These are phyloP conservation scores for Seira sanloemensis DNA, from an alignment of 2,888 invertebrate species.

Conservation along the genomic window DNA sequence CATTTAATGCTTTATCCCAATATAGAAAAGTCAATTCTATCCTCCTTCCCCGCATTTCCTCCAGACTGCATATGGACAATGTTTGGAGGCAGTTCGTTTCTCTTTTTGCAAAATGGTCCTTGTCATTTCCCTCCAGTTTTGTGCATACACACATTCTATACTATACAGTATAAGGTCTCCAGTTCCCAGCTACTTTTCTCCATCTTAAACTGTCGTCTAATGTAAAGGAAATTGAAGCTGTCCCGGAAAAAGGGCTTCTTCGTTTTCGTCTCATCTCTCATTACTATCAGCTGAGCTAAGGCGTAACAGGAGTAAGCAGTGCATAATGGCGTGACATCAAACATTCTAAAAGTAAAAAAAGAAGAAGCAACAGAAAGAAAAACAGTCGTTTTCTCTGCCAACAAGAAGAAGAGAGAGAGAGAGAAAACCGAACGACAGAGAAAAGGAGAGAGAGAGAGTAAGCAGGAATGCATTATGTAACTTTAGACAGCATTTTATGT, in stretches of 20 bases:
- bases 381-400: not conserved
- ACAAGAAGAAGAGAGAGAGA: conserved; percentile 9
- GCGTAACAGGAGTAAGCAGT: conserved; percentile 58
- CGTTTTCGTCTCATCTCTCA: conserved; percentile 60
- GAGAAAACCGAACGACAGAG: conserved; percentile 23
- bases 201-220: conserved; percentile 41
- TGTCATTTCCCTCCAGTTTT: conserved; percentile 37
- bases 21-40: not conserved
- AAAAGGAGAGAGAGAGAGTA: not conserved
- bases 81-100: conserved; percentile 12
- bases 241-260: conserved; percentile 66
- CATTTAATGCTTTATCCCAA: not conserved
- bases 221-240: conserved; percentile 64
- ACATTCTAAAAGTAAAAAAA: conserved; percentile 22
- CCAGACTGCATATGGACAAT: not conserved
- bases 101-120: conserved; percentile 40
- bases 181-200: not conserved
- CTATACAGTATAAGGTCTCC: too few relatives aligned
- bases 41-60: not conserved
- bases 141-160: not conserved
- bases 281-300: conserved; percentile 57
- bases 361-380: conserved; percentile 39
- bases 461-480: not conserved
- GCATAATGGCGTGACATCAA: conserved; percentile 63
- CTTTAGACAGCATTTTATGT: not conserved